Evolutionary conservation across 2,797 vertebrate species (phyloP).

Genomic region (Cirrhinus mrigala): DNA sequence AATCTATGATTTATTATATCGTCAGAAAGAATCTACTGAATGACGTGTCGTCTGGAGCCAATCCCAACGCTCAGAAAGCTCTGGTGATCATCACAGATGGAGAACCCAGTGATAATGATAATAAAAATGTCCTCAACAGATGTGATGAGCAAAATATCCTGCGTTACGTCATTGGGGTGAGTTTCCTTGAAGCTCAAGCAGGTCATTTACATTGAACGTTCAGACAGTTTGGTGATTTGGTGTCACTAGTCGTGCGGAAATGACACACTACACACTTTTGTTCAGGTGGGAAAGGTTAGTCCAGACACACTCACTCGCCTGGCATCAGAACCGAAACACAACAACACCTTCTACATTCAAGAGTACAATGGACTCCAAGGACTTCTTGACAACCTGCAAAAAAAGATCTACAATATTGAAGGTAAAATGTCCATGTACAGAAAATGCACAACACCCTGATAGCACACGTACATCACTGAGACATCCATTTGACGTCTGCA

Average conservation of each 20-base stretch:
- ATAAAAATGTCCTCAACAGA: fast-evolving
- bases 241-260: not conserved
- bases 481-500: no score
- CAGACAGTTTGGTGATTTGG: not conserved
- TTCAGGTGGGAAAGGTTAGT: conserved; percentile 68
- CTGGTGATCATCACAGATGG: conserved; percentile 87
- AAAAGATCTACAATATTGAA: conserved; percentile 81
- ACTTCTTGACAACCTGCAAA: conserved; percentile 77
- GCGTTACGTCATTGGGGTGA: conserved; percentile 85
- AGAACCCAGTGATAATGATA: conserved; percentile 67
- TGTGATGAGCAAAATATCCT: conserved; percentile 67
- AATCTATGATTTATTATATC: conserved; percentile 29
- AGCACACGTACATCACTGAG: no score
- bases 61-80: conserved; percentile 78
- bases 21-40: conserved; percentile 72
- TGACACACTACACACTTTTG: not conserved
- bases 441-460: no score
- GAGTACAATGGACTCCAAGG: conserved; percentile 74
- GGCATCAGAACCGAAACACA: conserved; percentile 74
- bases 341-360: conserved; percentile 77
- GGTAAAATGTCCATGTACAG: conserved; percentile 66
- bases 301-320: conserved; percentile 63
- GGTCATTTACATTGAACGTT: not conserved
- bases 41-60: conserved; percentile 65
- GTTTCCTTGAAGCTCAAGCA: conserved; percentile 33